These are phyloP conservation scores for Typhlichthys eigenmanni DNA, from an alignment of 2,797 vertebrate genomes.

Conservation along the genomic window DNA sequence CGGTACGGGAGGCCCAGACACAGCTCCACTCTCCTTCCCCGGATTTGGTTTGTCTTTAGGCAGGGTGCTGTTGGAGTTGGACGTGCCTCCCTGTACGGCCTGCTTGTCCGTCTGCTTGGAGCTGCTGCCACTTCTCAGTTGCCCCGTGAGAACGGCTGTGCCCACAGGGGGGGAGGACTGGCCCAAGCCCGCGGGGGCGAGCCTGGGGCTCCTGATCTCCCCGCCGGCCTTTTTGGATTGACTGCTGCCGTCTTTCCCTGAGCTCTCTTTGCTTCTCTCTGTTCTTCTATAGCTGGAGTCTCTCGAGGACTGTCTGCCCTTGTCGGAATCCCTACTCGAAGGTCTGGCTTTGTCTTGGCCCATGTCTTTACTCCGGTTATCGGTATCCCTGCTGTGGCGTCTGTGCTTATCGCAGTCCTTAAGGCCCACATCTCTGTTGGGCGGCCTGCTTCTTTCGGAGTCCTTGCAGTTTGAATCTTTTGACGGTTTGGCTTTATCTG, in stretches of 20 bases:
- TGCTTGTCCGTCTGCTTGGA: slow-evolving; percentile 80
- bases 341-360: slow-evolving; percentile 65
- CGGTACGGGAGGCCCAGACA: slow-evolving; percentile 55
- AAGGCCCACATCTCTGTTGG: slow-evolving; percentile 49
- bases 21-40: slow-evolving; percentile 70
- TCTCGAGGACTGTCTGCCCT: slow-evolving; percentile 56
- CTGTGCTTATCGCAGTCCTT: slow-evolving; percentile 64
- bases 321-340: slow-evolving; percentile 67
- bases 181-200: slow-evolving; percentile 61
- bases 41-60: slow-evolving; percentile 70
- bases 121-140: slow-evolving; percentile 66
- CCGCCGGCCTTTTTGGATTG: slow-evolving; percentile 67
- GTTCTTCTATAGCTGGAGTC: slow-evolving; percentile 68
- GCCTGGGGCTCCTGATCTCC: slow-evolving; percentile 65
- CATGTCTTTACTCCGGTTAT: slow-evolving; percentile 52
- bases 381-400: slow-evolving; percentile 61
- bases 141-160: slow-evolving; percentile 73
- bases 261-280: slow-evolving; percentile 67
- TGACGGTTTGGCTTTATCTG: slow-evolving; percentile 63
- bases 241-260: slow-evolving; percentile 61
- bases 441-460: slow-evolving; percentile 54
- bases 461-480: slow-evolving; percentile 61
- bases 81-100: slow-evolving; percentile 67
- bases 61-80: slow-evolving; percentile 47
- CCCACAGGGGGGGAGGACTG: slow-evolving; percentile 77